A percentile compares a stretch with the other conserved stretches of the same genome.
Evolutionary conservation across 2,797 vertebrate genomes (phyloP).

Genomic region (Falco peregrinus): DNA sequence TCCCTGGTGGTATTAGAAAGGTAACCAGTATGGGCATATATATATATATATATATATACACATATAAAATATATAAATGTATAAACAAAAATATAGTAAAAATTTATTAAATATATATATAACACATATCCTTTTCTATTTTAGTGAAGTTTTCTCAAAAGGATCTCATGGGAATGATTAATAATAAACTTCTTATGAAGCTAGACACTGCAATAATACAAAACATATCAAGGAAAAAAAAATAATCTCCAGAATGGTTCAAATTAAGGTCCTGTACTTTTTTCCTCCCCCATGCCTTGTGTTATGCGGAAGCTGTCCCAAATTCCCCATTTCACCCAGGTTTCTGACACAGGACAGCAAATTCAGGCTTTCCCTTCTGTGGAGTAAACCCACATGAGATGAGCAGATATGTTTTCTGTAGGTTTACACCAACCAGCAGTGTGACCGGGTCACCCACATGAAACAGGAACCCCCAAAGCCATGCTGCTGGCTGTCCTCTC

Average conservation of each 20-base stretch:
- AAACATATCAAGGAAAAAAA: not conserved
- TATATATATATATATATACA: too few relatives aligned
- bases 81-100: not conserved
- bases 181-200: not conserved
- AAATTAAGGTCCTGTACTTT: not conserved
- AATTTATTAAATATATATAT: not conserved
- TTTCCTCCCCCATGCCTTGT: rapidly evolving
- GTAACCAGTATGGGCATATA: not conserved
- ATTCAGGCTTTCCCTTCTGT: not conserved
- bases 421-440: not conserved
- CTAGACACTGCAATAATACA: not conserved
- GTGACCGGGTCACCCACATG: not conserved
- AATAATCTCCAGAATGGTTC: not conserved
- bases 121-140: not conserved
- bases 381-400: not conserved
- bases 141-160: not conserved
- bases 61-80: not conserved
- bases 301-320: not conserved
- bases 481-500: not conserved
- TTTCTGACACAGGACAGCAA: not conserved
- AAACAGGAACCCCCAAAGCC: not conserved
- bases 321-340: not conserved
- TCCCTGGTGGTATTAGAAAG: not conserved
- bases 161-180: not conserved
- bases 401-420: not conserved